Percentiles rank a stretch among this genome's conserved stretches.
These are phyloP conservation scores for Hypotaenidia okinawae DNA, from an alignment of 2,797 vertebrate genomes.

Conservation along the genomic window DNA sequence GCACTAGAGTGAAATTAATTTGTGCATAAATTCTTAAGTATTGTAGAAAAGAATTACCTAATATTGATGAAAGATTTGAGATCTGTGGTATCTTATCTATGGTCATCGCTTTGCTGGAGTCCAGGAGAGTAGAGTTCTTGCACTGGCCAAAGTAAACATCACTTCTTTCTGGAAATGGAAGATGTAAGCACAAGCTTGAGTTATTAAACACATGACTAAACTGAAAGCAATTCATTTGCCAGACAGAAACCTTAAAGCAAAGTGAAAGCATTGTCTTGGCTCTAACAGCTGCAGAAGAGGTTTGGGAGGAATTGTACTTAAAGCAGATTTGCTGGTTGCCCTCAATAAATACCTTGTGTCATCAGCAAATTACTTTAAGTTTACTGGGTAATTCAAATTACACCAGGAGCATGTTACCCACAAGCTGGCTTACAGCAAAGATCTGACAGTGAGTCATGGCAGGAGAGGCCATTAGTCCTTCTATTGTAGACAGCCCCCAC, in stretches of 20 bases:
- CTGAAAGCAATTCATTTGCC: background rate
- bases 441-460: background rate
- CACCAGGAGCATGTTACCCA: background rate
- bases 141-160: background rate
- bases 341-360: background rate
- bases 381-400: background rate
- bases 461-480: background rate
- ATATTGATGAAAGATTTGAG: slow-evolving; percentile 84
- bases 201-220: background rate
- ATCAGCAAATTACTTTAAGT: background rate
- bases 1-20: background rate
- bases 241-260: background rate
- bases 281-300: background rate
- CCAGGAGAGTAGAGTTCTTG: slow-evolving; percentile 91
- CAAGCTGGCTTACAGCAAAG: background rate
- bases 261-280: background rate
- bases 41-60: slow-evolving; percentile 74
- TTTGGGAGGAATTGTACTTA: background rate
- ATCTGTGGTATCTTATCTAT: slow-evolving; percentile 76
- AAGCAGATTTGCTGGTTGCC: background rate
- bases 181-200: background rate
- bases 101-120: slow-evolving; percentile 81
- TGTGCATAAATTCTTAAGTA: background rate
- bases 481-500: background rate
- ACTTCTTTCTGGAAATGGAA: slow-evolving; percentile 45